Base-by-base conservation (phyloP, 2,113 vertebrate genomes). In the Tenrec ecaudatus region DNA sequence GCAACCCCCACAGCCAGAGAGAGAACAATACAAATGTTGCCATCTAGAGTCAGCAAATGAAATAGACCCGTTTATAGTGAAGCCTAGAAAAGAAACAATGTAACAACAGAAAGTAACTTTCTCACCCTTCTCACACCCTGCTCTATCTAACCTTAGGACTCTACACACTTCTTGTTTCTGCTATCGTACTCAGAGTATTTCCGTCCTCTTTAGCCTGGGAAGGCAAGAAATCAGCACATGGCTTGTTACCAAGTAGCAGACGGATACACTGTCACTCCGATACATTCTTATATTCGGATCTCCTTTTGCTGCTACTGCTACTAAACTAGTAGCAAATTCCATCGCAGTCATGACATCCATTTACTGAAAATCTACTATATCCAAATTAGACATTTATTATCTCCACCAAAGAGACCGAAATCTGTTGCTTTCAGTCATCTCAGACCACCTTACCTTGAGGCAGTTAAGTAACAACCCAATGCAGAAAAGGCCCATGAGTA, bases 41-140 rank as follows among this genome's bases (percentile, higher is more conserved):
- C 93, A 96, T 86, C 94, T 95, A 92, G 94, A 88, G 96, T 94
- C 62, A 38, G 80, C 91, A 96, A 95, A 85, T 0, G 25, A 96
- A 91, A 95, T 43, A 3, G 0, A 27, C 77, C 23, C 23, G 20
- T 62, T 62, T 68, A 86, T 16, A 47, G 16, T 11, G 78, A 58
- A n/a, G 87, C 69, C 89, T 77, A 31, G 85, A 96, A 95, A 64
- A 93, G 71, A 92, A 92, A 79, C 36, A 84, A 47, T 19, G 47
- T 53, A 89, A 94, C 84, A 68, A 86, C 66, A 86, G 82, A 91
- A 83, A 91, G 31, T 17, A 88, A 79, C 19, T 43, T n/a, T 84
- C 33, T 29, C 62, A 85, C 1, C 16, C 10, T 79, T 79, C 33
- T 82, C 76, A 36, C 17, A 43, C 17, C 29, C 10, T 40, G 47